phyloP scores from a whole-genome alignment of 2,113 vertebrate genomes.

The Anseranas semipalmata region DNA sequence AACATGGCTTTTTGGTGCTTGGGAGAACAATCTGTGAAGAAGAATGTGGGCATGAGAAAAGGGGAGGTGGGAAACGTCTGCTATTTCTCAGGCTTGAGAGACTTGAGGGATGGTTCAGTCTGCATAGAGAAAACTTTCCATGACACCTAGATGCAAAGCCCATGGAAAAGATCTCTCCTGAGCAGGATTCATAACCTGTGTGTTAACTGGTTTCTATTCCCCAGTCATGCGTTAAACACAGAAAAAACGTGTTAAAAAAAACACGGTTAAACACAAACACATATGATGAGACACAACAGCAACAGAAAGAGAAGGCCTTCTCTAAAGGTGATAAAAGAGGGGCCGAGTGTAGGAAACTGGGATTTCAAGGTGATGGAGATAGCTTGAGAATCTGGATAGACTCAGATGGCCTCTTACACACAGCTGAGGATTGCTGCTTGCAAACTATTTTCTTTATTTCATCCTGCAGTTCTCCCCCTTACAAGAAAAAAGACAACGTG shows the following conservation, averaged over 20 bases:
- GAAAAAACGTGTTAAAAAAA: too few relatives aligned
- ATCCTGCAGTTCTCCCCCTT: neutral
- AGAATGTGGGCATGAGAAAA: neutral
- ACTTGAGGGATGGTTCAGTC: neutral
- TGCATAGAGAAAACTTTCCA: slow-evolving; percentile 1
- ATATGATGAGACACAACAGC: neutral
- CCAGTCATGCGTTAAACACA: rapidly evolving
- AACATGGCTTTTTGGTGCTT: neutral
- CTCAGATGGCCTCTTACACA: neutral
- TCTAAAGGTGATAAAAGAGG: neutral
- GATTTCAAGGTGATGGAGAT: neutral
- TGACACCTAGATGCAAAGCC: neutral
- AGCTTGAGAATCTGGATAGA: neutral
- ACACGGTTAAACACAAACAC: too few relatives aligned
- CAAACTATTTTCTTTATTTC: neutral
- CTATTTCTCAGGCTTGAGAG: slow-evolving; percentile 7
- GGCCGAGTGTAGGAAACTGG: neutral
- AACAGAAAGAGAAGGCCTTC: neutral
- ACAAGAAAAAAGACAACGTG: neutral
- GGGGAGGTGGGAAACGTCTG: neutral
- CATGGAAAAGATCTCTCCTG: neutral
- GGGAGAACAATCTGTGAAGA: slow-evolving; percentile 18
- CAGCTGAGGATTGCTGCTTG: neutral
- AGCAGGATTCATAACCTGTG: neutral
- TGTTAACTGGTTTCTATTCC: neutral